These are phyloP conservation scores for Nephrotoma guestfalica DNA, from an alignment of 2,888 invertebrate species.

Conservation along the genomic window DNA sequence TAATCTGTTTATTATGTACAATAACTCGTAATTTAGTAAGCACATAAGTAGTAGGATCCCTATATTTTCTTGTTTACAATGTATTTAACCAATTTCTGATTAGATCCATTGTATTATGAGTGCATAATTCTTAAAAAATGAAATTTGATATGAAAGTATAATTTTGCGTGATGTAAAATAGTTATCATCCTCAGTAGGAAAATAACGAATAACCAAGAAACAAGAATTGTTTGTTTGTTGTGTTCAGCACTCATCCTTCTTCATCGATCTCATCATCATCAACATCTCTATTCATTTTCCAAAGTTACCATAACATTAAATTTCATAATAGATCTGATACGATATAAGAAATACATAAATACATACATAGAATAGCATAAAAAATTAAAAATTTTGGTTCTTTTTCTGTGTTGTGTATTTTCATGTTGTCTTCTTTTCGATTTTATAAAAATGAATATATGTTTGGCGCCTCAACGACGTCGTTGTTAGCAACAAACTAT, in stretches of 20 bases:
- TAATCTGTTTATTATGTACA: no score
- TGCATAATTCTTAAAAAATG: no score
- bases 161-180: no score
- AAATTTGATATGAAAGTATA: no score
- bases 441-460: background rate
- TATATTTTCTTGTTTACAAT: no score
- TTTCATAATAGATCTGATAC: background rate
- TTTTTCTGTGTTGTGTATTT: background rate
- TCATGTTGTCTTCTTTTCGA: background rate
- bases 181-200: background rate
- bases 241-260: background rate
- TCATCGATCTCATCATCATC: background rate
- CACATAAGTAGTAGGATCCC: no score
- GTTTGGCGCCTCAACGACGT: background rate
- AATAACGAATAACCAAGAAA: background rate
- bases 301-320: background rate
- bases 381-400: background rate
- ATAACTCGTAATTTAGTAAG: no score
- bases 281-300: background rate
- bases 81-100: no score
- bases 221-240: background rate
- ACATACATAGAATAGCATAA: background rate
- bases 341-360: background rate
- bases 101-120: no score
- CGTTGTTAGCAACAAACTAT: background rate